Evolutionary conservation across 2,888 invertebrate species (phyloP).

Genomic region (Terebella lapidaria): DNA sequence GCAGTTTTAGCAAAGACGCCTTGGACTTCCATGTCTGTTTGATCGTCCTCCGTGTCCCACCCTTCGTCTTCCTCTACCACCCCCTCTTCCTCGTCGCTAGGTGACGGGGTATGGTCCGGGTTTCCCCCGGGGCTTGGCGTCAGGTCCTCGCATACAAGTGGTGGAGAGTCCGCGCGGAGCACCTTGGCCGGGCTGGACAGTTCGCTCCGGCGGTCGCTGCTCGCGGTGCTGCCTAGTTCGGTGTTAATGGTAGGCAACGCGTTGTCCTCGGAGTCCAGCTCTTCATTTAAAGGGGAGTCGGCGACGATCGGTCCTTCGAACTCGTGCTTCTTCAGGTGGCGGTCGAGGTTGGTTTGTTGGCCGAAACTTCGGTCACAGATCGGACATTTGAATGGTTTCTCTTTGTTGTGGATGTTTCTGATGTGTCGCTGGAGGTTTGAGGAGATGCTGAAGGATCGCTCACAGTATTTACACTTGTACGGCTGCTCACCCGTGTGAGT

Average conservation of each 20-base stretch:
- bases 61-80: too few relatives aligned
- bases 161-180: too few relatives aligned
- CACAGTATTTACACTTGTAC: constrained; percentile 84
- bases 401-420: constrained; percentile 94
- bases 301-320: constrained; percentile 54
- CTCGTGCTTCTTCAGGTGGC: constrained; percentile 96
- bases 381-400: constrained; percentile 88
- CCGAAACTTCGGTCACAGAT: constrained; percentile 95
- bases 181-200: not conserved
- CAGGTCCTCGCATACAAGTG: too few relatives aligned
- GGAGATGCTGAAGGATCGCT: constrained; percentile 94
- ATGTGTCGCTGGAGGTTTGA: constrained; percentile 96
- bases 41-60: too few relatives aligned
- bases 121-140: too few relatives aligned
- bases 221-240: not conserved
- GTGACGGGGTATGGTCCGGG: too few relatives aligned
- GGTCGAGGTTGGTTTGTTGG: constrained; percentile 97
- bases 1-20: too few relatives aligned
- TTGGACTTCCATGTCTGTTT: too few relatives aligned
- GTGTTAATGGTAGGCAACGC: not conserved
- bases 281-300: not conserved
- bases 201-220: not conserved
- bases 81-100: too few relatives aligned
- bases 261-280: not conserved
- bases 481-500: constrained; percentile 91